A percentile compares a stretch with the other conserved stretches of the same genome.
Evolutionary conservation across 1,140 invertebrate genomes (phyloP).

Genomic region (Drosophila sucinea): DNA sequence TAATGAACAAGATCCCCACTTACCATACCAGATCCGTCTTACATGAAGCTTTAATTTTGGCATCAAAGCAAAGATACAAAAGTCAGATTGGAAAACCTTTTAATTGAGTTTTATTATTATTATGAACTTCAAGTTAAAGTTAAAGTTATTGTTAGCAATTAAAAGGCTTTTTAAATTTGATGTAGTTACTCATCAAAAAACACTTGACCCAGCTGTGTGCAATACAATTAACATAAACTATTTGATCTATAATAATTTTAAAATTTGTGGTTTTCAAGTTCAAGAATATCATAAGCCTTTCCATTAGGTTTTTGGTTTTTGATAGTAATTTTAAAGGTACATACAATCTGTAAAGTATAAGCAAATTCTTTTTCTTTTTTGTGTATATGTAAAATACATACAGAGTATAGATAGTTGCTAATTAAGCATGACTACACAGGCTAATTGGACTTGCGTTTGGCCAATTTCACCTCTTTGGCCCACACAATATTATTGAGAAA

Average conservation of each 20-base stretch:
- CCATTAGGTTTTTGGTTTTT: slow-evolving; percentile 23
- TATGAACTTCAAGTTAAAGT: slow-evolving; percentile 60
- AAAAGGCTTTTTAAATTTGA: slow-evolving; percentile 39
- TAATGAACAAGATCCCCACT: too few species aligned
- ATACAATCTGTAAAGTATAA: slow-evolving; percentile 37
- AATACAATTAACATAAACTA: slow-evolving; percentile 35
- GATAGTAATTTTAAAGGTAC: slow-evolving; percentile 28
- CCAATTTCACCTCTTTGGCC: slow-evolving; percentile 87
- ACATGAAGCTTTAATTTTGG: too few species aligned
- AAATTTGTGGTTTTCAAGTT: slow-evolving; percentile 38
- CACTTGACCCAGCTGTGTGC: slow-evolving; percentile 10
- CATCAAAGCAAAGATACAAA: not conserved
- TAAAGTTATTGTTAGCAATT: slow-evolving; percentile 66
- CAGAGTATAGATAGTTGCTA: slow-evolving; percentile 42
- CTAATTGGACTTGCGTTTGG: slow-evolving; percentile 82
- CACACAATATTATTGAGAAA: slow-evolving; percentile 88
- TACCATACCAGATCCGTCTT: too few species aligned
- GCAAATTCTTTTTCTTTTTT: slow-evolving; percentile 26
- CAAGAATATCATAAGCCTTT: slow-evolving; percentile 49
- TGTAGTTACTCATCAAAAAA: slow-evolving; percentile 33
- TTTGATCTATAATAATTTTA: slow-evolving; percentile 46
- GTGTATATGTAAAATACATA: not conserved
- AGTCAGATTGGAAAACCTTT: slow-evolving; percentile 2
- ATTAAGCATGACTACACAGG: slow-evolving; percentile 57
- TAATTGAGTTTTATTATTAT: slow-evolving; percentile 48